A percentile compares a stretch with the other conserved stretches of the same genome.
These are phyloP conservation scores for Elegia similella DNA, from an alignment of 2,888 invertebrate species.

Conservation along the genomic window DNA sequence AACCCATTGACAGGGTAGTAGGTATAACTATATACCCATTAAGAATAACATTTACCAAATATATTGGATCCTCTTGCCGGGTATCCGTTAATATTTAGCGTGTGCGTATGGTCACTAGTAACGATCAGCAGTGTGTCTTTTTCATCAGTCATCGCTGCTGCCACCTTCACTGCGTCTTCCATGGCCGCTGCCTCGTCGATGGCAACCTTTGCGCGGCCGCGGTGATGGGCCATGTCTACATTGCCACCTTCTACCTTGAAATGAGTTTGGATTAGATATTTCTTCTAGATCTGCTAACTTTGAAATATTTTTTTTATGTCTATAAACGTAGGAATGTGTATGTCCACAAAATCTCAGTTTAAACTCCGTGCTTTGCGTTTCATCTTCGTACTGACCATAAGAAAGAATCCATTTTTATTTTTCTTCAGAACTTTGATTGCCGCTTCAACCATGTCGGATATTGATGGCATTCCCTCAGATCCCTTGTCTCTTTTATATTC, in stretches of 20 bases:
- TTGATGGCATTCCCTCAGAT: conserved; percentile 87
- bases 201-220: conserved; percentile 88
- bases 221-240: conserved; percentile 93
- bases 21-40: too few species aligned
- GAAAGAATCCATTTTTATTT: conserved; percentile 85
- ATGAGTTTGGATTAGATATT: neutral
- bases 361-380: too few species aligned
- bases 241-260: conserved; percentile 90
- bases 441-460: conserved; percentile 89
- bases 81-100: conserved; percentile 89
- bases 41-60: too few species aligned
- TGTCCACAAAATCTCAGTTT: too few species aligned
- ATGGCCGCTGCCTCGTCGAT: conserved; percentile 90
- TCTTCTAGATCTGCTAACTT: too few species aligned
- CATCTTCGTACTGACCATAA: conserved; percentile 81
- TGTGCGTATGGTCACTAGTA: conserved; percentile 92
- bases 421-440: conserved; percentile 87
- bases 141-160: conserved; percentile 81
- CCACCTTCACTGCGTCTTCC: conserved; percentile 87
- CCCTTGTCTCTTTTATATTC: conserved; percentile 86
- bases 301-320: too few species aligned
- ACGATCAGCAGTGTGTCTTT: conserved; percentile 91
- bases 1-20: too few species aligned
- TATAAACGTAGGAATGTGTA: too few species aligned
- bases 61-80: conserved; percentile 85